Percentiles rank a stretch among this genome's conserved stretches.
Conservation (phyloP, 2,888 invertebrate genomes). For the Epicampocera succincta region DNA sequence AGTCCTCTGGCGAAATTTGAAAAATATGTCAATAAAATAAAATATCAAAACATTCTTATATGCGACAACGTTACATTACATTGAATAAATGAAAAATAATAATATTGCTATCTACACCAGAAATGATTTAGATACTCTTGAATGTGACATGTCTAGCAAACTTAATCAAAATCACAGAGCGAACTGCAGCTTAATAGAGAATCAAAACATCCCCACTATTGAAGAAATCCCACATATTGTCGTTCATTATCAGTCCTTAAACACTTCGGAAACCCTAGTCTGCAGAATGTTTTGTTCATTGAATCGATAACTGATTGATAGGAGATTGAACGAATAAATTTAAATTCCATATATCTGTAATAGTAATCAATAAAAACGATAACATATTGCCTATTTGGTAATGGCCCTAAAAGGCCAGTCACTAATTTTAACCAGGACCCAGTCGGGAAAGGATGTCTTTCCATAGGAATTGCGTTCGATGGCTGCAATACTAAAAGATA, state of each 20-base stretch:
- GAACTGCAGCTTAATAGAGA: too few species aligned
- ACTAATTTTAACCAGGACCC: constrained; percentile 67
- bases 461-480: constrained; percentile 37
- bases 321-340: constrained; percentile 24
- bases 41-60: too few species aligned
- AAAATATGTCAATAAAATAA: too few species aligned
- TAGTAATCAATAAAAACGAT: constrained; percentile 27
- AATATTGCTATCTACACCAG: too few species aligned
- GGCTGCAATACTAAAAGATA: constrained; percentile 50
- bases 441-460: constrained; percentile 39
- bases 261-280: constrained; percentile 53
- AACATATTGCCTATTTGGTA: constrained; percentile 27
- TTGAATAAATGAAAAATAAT: too few species aligned
- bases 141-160: too few species aligned
- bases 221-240: too few species aligned
- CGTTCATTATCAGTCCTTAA: constrained; percentile 66
- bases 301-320: constrained; percentile 32
- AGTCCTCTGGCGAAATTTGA: too few species aligned
- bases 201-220: too few species aligned
- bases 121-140: too few species aligned
- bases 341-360: constrained; percentile 27
- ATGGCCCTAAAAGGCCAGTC: constrained; percentile 21
- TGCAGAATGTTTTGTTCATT: constrained; percentile 55
- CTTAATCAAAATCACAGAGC: too few species aligned
- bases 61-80: too few species aligned